These are phyloP conservation scores for Menidia menidia DNA, from an alignment of 2,797 vertebrate genomes.

Conservation along the genomic window DNA sequence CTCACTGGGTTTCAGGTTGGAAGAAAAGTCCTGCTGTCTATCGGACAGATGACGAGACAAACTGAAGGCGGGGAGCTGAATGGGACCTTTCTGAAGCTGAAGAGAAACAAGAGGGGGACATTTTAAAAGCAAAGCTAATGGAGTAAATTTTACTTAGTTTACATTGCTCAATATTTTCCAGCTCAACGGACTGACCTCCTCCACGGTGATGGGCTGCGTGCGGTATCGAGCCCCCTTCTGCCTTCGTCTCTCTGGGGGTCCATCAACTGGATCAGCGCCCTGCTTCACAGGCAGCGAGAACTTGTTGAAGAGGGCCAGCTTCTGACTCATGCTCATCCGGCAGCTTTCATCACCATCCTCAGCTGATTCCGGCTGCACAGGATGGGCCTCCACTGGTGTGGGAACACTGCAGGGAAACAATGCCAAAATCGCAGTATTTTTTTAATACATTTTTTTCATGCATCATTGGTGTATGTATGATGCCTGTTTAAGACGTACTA, in stretches of 20 bases:
- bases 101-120: not conserved
- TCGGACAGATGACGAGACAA: slow-evolving; percentile 76
- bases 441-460: accelerated
- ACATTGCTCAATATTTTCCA: not conserved
- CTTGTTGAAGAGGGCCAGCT: slow-evolving; percentile 85
- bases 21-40: slow-evolving; percentile 78
- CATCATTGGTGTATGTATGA: not conserved
- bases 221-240: slow-evolving; percentile 84
- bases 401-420: slow-evolving; percentile 47
- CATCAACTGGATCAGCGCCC: slow-evolving; percentile 24
- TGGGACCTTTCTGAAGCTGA: slow-evolving; percentile 79
- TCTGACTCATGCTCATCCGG: slow-evolving; percentile 84
- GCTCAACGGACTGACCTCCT: slow-evolving; percentile 82
- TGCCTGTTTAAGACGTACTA: too few species aligned
- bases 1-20: slow-evolving; percentile 83
- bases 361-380: slow-evolving; percentile 35
- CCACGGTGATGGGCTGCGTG: slow-evolving; percentile 85
- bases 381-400: slow-evolving; percentile 44
- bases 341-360: slow-evolving; percentile 78
- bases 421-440: not conserved
- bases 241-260: slow-evolving; percentile 73
- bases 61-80: slow-evolving; percentile 77
- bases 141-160: not conserved
- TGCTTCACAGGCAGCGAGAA: slow-evolving; percentile 73
- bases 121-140: not conserved